Base-by-base conservation (phyloP, 2,888 invertebrate species). In the Podotricha telesiphe region DNA sequence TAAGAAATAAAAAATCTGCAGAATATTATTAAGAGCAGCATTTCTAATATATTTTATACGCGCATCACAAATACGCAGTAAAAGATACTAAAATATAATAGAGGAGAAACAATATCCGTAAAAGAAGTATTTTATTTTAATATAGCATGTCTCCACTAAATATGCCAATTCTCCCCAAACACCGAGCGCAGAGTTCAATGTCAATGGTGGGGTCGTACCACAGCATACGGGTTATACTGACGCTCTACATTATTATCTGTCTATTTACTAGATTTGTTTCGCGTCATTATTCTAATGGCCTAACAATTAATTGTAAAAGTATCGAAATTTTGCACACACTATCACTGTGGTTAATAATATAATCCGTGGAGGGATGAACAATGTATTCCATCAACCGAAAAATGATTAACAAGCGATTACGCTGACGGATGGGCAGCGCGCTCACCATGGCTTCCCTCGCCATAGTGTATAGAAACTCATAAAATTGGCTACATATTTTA, bases 401-500 rank as follows among this genome's bases (percentile, higher is more conserved):
- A 93, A 93, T 93, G 90, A 92, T 93, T 91, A 93, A 91, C 90
- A 88, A 88, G 83, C 91, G 88, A 91, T 92, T 92, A 92, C 80
- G 84, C 86, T 91, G 92, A 91, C 88, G 91, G 86, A 91, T 89
- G 91, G 89, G 86, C 82, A 85, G 85, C 88, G 85, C 83, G 80
- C 82, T 84, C 84, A 84, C 88, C 84, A 83, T 84, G 92, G 91
- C 92, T 92, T 92, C 91, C 79, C 86, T 80, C 67, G 53, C 80
- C 83, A 86, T 75, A 91, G 91, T 86, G 65, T 47, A 76, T 71
- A 8, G 1, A 78, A 78, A 75, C 64, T 73, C 58, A 37, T 69
- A 75, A 72, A 82, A 17, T 28, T 42, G 59, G 53, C 72, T 50
- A 34, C 63, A 19, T 20, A 34, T 53, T 67, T 59, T 61, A 59